phyloP scores from a whole-genome alignment of 2,797 vertebrate genomes.

The Peromyscus attwateri region DNA sequence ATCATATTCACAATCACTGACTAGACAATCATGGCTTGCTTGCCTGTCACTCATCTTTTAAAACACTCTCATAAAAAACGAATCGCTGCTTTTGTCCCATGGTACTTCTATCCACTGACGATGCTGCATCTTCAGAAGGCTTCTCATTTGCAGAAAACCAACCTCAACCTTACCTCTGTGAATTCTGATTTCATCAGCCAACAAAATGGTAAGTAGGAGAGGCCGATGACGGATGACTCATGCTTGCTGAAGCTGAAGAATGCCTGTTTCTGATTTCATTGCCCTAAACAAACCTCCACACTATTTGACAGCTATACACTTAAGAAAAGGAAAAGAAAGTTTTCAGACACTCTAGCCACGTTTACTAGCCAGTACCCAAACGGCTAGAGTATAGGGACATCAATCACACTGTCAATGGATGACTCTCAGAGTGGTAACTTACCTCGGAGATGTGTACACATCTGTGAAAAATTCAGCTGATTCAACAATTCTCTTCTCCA shows the following conservation, averaged over 20 bases:
- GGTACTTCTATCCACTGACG: not conserved
- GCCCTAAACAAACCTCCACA: conserved; percentile 6
- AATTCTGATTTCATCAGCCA: conserved; percentile 62
- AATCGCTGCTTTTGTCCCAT: conserved; percentile 69
- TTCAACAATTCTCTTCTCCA: not conserved
- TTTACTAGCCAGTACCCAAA: not conserved
- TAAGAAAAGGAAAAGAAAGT: conserved; percentile 7
- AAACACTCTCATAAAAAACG: conserved; percentile 66
- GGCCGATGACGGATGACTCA: conserved; percentile 10
- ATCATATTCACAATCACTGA: conserved; percentile 69
- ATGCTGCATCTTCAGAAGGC: not conserved
- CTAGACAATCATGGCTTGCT: conserved; percentile 70
- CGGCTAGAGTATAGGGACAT: not conserved
- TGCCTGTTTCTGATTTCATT: conserved; percentile 6
- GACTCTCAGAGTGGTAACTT: not conserved
- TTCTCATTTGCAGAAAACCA: not conserved
- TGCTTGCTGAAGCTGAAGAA: not conserved
- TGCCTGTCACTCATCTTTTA: conserved; percentile 67
- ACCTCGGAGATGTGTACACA: not conserved
- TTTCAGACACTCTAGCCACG: not conserved
- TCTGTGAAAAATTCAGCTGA: not conserved
- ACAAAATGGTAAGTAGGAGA: conserved; percentile 55
- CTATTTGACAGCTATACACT: not conserved
- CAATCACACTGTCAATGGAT: not conserved
- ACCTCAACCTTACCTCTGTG: conserved; percentile 18